Base-by-base conservation (phyloP, 2,797 vertebrate genomes). In the Carapus acus region DNA sequence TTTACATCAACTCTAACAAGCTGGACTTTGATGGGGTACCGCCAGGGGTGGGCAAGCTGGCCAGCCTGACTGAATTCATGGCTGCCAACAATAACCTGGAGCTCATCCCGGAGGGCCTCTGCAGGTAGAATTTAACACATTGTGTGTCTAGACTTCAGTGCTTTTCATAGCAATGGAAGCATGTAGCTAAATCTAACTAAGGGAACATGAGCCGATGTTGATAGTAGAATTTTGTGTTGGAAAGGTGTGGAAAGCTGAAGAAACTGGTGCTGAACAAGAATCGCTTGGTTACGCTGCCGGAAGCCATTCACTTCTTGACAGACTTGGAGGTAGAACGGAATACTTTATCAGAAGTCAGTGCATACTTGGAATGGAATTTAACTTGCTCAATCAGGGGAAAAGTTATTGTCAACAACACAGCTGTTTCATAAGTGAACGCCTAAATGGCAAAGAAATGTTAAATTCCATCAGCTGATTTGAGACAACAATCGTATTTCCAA, bases 81-180 rank as follows among this genome's bases (percentile, higher is more conserved):
- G 96, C 96, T 0, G 93, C 96, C 13, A 93, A 96, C 85, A 99
- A 99, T 84, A 97, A 94, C 87, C 85, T 99, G 74, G 96, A 99
- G 59, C 91, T 99, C 33, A 91, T 99, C 63, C 96, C 96, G 0
- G 96, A 99, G 68, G 96, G 96, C 19, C 88, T 99, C 24, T 99
- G 96, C 90, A 93, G 96, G 96, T 96, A 11, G 39, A 67, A 0
- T 9, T 20, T 27, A 22, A 24, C 23, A n/a, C 15, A 41, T 15
- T 43, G 15, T 14, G 43, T 41, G 39, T 41, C 39, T 27, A 27
- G 24, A 27, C 31, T 7, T 33, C 31, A 7, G 31, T 13, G 12
- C 31, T 11, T 33, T 33, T 33, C 6, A 4, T 33, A 33, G 31
- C 31, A n/a, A 15, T 41, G 6, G 34, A 23, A 23, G 41, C 4